Conservation (phyloP, 2,113 vertebrate species). For the Prunella fulvescens region DNA sequence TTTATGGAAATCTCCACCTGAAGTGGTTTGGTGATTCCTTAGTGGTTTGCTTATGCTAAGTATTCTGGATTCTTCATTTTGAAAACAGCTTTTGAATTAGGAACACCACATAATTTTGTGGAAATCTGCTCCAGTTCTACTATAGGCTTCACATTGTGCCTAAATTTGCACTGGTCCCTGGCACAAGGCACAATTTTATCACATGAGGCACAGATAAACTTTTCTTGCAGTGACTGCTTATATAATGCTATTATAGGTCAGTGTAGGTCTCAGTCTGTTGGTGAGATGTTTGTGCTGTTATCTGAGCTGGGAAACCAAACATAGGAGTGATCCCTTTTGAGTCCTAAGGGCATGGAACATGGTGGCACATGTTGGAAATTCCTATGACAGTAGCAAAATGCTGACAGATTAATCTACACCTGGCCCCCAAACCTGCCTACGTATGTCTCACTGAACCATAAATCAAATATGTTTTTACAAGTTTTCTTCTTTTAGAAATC, state of each 20-base stretch:
- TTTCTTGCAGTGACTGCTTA: background rate
- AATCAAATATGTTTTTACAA: slow-evolving; percentile 39
- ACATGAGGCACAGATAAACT: background rate
- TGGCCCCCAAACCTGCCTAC: background rate
- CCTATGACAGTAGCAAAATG: background rate
- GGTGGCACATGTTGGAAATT: slow-evolving; percentile 58
- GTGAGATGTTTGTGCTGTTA: background rate
- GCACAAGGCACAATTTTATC: background rate
- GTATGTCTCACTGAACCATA: background rate
- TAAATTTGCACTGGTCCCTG: background rate
- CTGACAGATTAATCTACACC: slow-evolving; percentile 55
- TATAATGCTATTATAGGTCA: slow-evolving; percentile 29
- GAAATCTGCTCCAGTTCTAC: background rate
- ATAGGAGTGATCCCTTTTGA: background rate
- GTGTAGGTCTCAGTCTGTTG: background rate
- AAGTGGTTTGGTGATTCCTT: background rate
- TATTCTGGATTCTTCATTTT: background rate
- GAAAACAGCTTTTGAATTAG: background rate
- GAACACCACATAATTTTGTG: background rate
- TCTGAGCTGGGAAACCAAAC: slow-evolving; percentile 47
- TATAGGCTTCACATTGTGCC: background rate
- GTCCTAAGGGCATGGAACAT: background rate
- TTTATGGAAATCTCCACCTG: background rate
- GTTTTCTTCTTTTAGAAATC: slow-evolving; percentile 62
- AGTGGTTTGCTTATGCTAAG: background rate